Evolutionary conservation across 2,113 vertebrate species (phyloP).

Genomic region (Orientallactaga bullata): DNA sequence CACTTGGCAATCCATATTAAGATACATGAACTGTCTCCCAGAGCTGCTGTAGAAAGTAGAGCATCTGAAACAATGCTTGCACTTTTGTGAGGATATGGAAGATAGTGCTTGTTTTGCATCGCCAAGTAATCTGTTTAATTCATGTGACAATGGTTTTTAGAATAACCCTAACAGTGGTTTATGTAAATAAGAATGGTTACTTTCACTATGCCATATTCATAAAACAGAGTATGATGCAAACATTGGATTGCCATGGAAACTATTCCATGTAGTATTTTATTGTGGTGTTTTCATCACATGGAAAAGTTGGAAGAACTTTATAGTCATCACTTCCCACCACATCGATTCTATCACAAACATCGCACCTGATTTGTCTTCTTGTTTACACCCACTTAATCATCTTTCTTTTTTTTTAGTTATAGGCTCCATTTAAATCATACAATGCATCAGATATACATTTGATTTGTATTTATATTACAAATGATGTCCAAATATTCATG

Average conservation of each 20-base stretch:
- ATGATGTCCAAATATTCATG: no score
- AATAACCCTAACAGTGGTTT: neutral
- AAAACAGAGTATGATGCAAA: neutral
- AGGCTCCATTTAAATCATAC: no score
- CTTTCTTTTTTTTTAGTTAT: no score
- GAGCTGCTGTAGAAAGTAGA: neutral
- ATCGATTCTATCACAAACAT: neutral
- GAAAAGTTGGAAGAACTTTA: conserved; percentile 34
- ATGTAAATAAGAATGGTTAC: neutral
- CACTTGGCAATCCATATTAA: neutral
- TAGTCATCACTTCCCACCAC: neutral
- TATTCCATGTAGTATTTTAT: neutral
- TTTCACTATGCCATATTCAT: neutral
- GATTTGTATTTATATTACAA: no score
- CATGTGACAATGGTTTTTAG: neutral
- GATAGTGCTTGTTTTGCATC: neutral
- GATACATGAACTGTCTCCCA: neutral
- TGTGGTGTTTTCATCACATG: neutral
- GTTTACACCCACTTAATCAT: neutral
- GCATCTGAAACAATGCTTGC: neutral
- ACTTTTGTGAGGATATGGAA: neutral
- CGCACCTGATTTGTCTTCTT: neutral
- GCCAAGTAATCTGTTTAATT: conserved; percentile 28
- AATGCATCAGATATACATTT: no score
- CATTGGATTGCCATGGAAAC: conserved; percentile 4